These are phyloP conservation scores for Sciurus carolinensis DNA, from an alignment of 2,797 vertebrate genomes.

Conservation along the genomic window DNA sequence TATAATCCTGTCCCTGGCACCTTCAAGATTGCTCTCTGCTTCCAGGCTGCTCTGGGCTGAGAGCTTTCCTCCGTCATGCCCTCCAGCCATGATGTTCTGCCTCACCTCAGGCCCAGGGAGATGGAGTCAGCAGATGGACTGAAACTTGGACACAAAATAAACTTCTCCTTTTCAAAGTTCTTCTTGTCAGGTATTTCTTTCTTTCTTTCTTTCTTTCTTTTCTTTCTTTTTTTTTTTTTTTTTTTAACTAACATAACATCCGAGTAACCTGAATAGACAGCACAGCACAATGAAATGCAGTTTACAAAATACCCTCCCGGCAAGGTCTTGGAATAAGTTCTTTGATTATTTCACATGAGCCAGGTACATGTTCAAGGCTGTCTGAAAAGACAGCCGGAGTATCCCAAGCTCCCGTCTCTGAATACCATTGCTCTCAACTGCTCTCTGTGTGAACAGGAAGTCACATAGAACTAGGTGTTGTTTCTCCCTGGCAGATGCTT, in stretches of 20 bases:
- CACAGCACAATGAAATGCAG: slow-evolving; percentile 4
- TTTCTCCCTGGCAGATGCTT: not conserved
- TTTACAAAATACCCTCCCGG: not conserved
- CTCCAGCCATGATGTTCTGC: no score
- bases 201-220: no score
- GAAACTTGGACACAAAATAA: no score
- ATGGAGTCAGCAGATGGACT: no score
- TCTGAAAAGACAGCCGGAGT: not conserved
- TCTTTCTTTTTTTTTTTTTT: no score
- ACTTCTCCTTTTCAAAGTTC: no score
- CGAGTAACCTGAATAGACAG: not conserved
- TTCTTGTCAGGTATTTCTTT: no score
- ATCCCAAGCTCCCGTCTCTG: not conserved
- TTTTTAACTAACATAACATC: not conserved
- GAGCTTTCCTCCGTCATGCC: no score
- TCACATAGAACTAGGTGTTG: not conserved
- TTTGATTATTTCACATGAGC: not conserved
- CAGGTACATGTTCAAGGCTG: not conserved
- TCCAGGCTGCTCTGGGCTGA: no score
- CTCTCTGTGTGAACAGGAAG: not conserved
- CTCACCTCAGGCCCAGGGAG: no score
- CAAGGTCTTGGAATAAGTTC: not conserved
- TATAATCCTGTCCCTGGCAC: no score
- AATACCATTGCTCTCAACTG: not conserved
- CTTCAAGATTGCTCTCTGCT: no score